Conservation (phyloP, 1,140 invertebrate genomes). For the Lepidurus couesii region DNA sequence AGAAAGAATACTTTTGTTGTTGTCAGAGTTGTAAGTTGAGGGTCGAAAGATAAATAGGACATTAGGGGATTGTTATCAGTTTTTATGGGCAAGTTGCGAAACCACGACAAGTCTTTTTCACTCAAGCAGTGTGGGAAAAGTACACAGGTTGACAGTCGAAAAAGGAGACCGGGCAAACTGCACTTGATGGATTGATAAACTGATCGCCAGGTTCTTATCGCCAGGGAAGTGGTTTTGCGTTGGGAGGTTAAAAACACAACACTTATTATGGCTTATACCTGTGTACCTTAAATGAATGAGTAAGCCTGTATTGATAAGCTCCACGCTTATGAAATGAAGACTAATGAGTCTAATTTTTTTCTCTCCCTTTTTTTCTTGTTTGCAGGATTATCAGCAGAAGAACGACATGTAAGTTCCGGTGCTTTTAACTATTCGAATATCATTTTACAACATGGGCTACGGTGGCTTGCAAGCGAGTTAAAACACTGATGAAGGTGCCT, state of each 20-base stretch:
- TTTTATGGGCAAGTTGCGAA: slow-evolving; percentile 2
- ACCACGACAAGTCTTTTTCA: slow-evolving; percentile 1
- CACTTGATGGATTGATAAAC: slow-evolving; percentile 13
- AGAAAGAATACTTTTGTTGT: not conserved
- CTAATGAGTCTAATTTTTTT: not conserved
- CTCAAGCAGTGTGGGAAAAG: not conserved
- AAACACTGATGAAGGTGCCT: not conserved
- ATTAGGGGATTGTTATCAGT: slow-evolving; percentile 22
- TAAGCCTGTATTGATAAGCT: not conserved
- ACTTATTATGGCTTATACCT: no score
- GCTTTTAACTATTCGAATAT: not conserved
- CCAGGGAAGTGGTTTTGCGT: not conserved
- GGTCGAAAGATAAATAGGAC: not conserved
- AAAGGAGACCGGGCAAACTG: not conserved
- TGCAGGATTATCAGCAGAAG: not conserved
- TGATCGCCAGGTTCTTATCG: not conserved
- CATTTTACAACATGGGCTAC: not conserved
- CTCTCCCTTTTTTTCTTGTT: not conserved
- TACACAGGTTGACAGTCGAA: not conserved
- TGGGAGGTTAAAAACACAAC: not conserved
- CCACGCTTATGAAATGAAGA: not conserved
- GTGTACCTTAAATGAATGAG: no score
- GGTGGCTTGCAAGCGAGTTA: not conserved
- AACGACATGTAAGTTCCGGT: slow-evolving; percentile 3
- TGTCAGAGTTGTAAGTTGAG: not conserved